phyloP scores from a whole-genome alignment of 2,888 invertebrate genomes.

The Baccha elongata region DNA sequence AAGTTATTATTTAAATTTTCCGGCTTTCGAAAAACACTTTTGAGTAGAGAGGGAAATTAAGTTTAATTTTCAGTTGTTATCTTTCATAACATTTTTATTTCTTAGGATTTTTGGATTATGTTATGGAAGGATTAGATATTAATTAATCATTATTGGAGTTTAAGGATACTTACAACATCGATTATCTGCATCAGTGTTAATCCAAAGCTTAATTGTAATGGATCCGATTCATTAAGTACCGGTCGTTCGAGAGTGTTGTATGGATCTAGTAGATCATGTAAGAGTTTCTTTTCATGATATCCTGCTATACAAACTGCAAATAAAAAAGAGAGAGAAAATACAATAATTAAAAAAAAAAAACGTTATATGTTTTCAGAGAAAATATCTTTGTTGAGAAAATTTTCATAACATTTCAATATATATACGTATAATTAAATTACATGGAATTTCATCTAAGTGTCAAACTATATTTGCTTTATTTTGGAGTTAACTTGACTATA shows the following conservation, averaged over 20 bases:
- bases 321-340: constrained; percentile 57
- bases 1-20: constrained; percentile 53
- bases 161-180: constrained; percentile 90
- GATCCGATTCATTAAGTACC: constrained; percentile 97
- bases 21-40: constrained; percentile 13
- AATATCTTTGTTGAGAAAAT: too few relatives aligned
- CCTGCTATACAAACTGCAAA: constrained; percentile 86
- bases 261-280: constrained; percentile 94
- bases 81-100: not conserved
- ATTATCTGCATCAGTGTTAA: constrained; percentile 99
- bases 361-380: too few relatives aligned
- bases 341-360: too few relatives aligned
- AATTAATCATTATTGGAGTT: not conserved
- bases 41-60: constrained; percentile 12
- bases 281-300: constrained; percentile 95
- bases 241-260: constrained; percentile 98
- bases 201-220: constrained; percentile 96
- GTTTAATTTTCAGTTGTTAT: constrained; percentile 11
- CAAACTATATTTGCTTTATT: too few relatives aligned
- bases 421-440: too few relatives aligned
- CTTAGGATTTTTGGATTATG: not conserved
- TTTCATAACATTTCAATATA: too few relatives aligned
- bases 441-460: too few relatives aligned
- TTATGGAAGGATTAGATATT: not conserved
- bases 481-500: too few relatives aligned